These are phyloP conservation scores for Exephanes ischioxanthus DNA, from an alignment of 2,888 invertebrate species.

Conservation along the genomic window DNA sequence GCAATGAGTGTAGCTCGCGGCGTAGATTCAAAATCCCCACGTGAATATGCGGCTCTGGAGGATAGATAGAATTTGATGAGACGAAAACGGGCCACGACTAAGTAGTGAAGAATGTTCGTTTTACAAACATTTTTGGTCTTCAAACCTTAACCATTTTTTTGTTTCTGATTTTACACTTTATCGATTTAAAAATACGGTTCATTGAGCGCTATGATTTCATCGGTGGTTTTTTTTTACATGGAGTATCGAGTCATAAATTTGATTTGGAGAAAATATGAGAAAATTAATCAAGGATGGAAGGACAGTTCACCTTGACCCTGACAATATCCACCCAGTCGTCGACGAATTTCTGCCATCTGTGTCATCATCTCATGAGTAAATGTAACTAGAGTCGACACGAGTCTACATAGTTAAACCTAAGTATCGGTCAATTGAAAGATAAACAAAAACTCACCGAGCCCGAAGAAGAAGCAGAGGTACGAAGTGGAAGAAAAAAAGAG, in stretches of 20 bases:
- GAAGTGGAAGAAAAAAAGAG: constrained; percentile 39
- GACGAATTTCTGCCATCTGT: background rate
- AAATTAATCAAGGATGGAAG: background rate
- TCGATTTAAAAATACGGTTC: too few relatives aligned
- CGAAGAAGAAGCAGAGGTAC: constrained; percentile 42
- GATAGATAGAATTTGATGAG: background rate
- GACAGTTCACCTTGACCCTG: constrained; percentile 45
- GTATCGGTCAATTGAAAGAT: background rate
- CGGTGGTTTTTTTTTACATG: background rate
- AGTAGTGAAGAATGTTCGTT: background rate
- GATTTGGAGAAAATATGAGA: background rate
- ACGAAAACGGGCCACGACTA: background rate
- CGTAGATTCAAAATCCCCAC: constrained; percentile 1
- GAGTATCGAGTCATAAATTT: background rate
- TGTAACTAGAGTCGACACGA: constrained; percentile 3
- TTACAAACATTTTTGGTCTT: background rate
- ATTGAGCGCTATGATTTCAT: background rate
- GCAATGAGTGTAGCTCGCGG: constrained; percentile 14
- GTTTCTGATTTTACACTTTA: background rate
- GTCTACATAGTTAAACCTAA: background rate
- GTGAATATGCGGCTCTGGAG: background rate
- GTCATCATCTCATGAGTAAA: constrained; percentile 22
- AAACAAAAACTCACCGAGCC: constrained; percentile 54
- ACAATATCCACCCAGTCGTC: constrained; percentile 5
- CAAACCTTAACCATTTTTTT: background rate